Evolutionary conservation across 2,888 invertebrate genomes (phyloP), one percentile per base, ranked within the genome.

Genomic region (Agrenia bidenticulata): DNA sequence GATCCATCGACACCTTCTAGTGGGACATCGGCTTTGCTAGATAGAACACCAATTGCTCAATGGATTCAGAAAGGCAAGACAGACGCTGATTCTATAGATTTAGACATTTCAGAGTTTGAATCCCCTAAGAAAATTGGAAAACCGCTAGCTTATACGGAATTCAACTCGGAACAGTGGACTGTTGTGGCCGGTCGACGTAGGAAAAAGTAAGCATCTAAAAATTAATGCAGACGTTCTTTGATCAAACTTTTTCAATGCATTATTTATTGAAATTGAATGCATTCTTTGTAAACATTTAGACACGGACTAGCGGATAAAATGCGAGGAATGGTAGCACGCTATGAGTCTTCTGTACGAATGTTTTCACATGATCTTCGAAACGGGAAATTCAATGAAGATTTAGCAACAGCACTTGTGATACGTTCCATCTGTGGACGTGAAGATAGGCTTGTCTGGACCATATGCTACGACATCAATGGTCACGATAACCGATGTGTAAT

Each of bases 351-450:
- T 1, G 53, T 54, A 0, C 27, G 53, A 51, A 51, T 49, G 24
- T 62, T 66, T 53, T 21, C 62, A 1, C 53, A 51, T 11, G 32
- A 61, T 13, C 17, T 61, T n/a, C 24, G 41, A 42, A 50, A 37
- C 15, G 24, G 21, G 23, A 61, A 53, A 21, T 53, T 42, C 24
- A 26, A 62, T 2, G 45, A 13, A 26, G 41, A 54, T 41, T 13
- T 19, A 23, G 32, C 42, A 2, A 41, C 45, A 24, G 19, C 27
- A 17, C 49, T 55, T 39, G 2, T 45, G 2, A 55, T 62, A 55
- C 41, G 62, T 2, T 15, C 45, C 17, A 27, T 45, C 19, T 32
- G 2, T 39, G 41, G 24, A 1, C 26, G 32, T 15, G 54, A 62
- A 15, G 37, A 57, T 39, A 17, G 37, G 15, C 23, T 45, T 9